Conservation (phyloP, 1,140 invertebrate species). For the Macrotrachela quadricornifera region DNA sequence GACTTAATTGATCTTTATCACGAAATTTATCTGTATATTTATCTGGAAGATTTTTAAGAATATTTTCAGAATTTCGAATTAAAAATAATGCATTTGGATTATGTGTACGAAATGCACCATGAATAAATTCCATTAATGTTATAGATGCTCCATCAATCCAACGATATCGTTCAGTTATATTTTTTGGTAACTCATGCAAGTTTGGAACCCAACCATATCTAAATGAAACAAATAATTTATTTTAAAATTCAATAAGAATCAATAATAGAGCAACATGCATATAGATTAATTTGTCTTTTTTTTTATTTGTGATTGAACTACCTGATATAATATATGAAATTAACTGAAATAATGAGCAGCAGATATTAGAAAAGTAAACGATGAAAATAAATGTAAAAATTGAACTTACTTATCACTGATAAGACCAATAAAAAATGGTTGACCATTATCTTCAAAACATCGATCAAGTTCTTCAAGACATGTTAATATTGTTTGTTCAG, state of each 20-base stretch:
- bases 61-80: constrained; percentile 12
- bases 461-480: constrained; percentile 26
- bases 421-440: constrained; percentile 24
- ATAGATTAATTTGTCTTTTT: no score
- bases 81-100: constrained; percentile 26
- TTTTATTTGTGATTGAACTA: no score
- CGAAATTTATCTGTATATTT: constrained; percentile 15
- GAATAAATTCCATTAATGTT: constrained; percentile 27
- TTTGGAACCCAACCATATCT: constrained; percentile 6
- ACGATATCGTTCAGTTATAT: constrained; percentile 11
- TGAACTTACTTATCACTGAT: constrained; percentile 17
- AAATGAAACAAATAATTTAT: neutral
- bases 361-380: no score
- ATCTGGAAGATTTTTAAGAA: constrained; percentile 16
- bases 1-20: constrained; percentile 18
- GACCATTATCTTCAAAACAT: constrained; percentile 17
- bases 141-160: constrained; percentile 24
- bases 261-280: no score
- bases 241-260: no score
- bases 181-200: neutral
- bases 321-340: no score
- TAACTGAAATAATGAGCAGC: neutral
- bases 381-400: no score
- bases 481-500: constrained; percentile 17
- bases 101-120: constrained; percentile 18